These are phyloP conservation scores for Etheostoma cragini DNA, from an alignment of 2,113 vertebrate genomes.

Conservation along the genomic window DNA sequence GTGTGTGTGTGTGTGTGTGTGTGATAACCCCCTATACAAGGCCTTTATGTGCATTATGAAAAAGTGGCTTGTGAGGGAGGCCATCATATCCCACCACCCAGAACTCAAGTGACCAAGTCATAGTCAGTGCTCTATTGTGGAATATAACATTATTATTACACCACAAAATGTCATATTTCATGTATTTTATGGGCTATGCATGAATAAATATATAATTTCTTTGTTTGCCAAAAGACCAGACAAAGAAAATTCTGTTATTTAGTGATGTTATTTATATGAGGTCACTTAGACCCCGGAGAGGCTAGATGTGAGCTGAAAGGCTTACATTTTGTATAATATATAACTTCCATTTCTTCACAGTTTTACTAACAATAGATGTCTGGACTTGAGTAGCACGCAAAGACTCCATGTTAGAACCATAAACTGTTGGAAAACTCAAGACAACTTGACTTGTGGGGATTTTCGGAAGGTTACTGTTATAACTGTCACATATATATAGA, in stretches of 20 bases:
- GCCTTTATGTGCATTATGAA: slow-evolving; percentile 62
- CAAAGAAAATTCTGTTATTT: neutral
- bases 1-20: slow-evolving; percentile 25
- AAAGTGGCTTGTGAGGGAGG: slow-evolving; percentile 38
- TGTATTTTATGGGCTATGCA: neutral
- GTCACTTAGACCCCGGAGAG: neutral
- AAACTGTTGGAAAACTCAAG: neutral
- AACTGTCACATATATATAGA: neutral
- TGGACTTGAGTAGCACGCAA: slow-evolving; percentile 55
- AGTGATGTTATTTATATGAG: neutral
- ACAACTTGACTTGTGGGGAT: neutral
- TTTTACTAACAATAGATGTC: slow-evolving; percentile 43
- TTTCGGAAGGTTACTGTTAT: neutral
- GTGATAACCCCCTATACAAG: slow-evolving; percentile 20
- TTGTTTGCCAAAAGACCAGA: neutral
- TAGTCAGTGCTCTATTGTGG: neutral
- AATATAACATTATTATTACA: neutral
- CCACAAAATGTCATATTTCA: neutral
- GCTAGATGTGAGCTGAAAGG: slow-evolving; percentile 17
- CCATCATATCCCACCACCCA: slow-evolving; percentile 25
- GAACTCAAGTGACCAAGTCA: neutral
- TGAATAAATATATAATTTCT: neutral
- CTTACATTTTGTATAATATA: slow-evolving; percentile 19
- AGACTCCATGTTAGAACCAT: neutral
- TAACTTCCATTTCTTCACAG: slow-evolving; percentile 33